Evolutionary conservation across 2,797 vertebrate genomes (phyloP).

Genomic region (Todus mexicanus): DNA sequence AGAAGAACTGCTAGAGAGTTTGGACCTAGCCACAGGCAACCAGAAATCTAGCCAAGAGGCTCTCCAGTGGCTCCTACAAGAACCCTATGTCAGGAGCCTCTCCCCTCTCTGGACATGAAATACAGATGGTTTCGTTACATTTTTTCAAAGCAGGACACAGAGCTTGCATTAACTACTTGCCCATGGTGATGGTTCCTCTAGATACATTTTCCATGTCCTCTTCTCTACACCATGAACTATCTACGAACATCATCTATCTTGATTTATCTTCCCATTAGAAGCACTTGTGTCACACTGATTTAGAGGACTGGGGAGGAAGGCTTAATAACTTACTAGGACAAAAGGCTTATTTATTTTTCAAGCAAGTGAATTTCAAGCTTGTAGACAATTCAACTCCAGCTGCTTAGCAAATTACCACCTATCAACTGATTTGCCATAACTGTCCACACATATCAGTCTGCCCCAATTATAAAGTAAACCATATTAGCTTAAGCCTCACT

Average conservation of each 20-base stretch:
- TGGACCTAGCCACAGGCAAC: background rate
- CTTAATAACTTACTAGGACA: constrained; percentile 24
- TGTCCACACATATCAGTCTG: constrained; percentile 37
- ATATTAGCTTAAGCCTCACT: constrained; percentile 20
- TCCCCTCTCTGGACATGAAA: background rate
- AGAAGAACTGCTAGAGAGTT: background rate
- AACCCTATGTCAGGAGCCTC: too few species aligned
- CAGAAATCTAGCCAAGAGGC: background rate
- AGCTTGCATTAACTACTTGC: background rate
- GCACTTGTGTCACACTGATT: background rate
- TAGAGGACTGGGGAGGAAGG: background rate
- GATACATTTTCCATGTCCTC: background rate
- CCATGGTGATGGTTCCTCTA: background rate
- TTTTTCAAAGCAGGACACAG: background rate
- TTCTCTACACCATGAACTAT: background rate
- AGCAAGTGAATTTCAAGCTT: constrained; percentile 24
- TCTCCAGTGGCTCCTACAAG: background rate
- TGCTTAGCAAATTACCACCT: constrained; percentile 53
- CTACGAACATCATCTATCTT: background rate
- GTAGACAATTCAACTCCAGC: constrained; percentile 50
- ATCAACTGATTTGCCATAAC: constrained; percentile 32
- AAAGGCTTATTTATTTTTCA: constrained; percentile 54
- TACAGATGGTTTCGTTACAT: background rate
- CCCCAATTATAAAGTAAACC: constrained; percentile 42
- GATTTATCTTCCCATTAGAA: constrained; percentile 21